These are phyloP conservation scores for Allygus modestus DNA, from an alignment of 2,888 invertebrate species.

Conservation along the genomic window DNA sequence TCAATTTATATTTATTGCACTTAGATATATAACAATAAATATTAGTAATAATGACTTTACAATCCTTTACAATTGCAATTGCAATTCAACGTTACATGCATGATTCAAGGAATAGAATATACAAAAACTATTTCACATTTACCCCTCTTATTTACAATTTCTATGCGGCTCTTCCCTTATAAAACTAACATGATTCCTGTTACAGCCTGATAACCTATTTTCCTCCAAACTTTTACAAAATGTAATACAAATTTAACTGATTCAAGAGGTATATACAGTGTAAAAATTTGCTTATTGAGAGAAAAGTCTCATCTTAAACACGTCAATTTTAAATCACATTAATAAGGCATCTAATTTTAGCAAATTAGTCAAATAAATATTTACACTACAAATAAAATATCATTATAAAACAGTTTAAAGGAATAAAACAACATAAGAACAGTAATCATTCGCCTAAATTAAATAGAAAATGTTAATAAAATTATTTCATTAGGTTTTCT, in stretches of 20 bases:
- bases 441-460: neutral
- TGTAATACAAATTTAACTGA: conserved; percentile 9
- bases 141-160: conserved; percentile 29
- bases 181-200: conserved; percentile 23
- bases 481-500: neutral
- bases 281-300: neutral
- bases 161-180: neutral
- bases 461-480: neutral
- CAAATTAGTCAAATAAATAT: conserved; percentile 33
- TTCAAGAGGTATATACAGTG: conserved; percentile 25
- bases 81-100: neutral
- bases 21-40: conserved; percentile 57
- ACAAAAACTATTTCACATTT: conserved; percentile 20
- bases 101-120: conserved; percentile 3
- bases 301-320: neutral
- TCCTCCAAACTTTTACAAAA: conserved; percentile 16
- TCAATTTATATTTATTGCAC: conserved; percentile 53
- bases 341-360: conserved; percentile 46
- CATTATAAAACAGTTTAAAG: neutral
- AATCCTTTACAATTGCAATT: conserved; percentile 42
- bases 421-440: neutral
- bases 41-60: conserved; percentile 47
- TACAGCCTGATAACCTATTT: neutral
- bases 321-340: conserved; percentile 29
- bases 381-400: conserved; percentile 30